Evolutionary conservation across 64 coral and sea anemone species (phyloP).

Genomic region (Stichodactyla helianthus): DNA sequence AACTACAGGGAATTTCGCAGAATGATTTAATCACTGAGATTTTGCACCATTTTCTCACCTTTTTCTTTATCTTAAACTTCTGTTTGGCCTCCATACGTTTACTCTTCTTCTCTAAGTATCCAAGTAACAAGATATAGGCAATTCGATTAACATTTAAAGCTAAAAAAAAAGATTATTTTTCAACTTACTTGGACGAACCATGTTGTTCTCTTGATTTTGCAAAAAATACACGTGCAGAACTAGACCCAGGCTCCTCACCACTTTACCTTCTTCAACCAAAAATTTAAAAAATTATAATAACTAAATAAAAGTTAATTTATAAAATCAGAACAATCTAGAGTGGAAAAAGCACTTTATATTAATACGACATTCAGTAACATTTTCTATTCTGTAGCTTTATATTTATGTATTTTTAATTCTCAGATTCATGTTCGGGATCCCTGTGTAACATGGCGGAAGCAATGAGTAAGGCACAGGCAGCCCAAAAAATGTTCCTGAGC

Average conservation of each 20-base stretch:
- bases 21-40: not conserved
- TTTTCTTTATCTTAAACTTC: constrained; percentile 30
- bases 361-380: too few species aligned
- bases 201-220: not conserved
- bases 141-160: not conserved
- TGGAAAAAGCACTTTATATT: too few species aligned
- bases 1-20: not conserved
- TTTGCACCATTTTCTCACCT: not conserved
- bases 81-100: constrained; percentile 23
- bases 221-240: constrained; percentile 7
- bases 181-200: constrained; percentile 49
- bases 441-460: too few species aligned
- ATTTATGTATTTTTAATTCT: too few species aligned
- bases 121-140: not conserved
- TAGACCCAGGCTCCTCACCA: not conserved
- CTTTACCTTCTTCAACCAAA: not conserved
- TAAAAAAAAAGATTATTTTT: constrained; percentile 3
- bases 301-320: too few species aligned
- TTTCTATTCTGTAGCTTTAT: too few species aligned
- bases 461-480: too few species aligned
- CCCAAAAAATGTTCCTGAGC: too few species aligned
- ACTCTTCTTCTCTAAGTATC: constrained; percentile 38
- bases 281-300: too few species aligned
- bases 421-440: too few species aligned
- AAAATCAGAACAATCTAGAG: too few species aligned